Evolutionary conservation across 2,888 invertebrate species (phyloP), one percentile per base, ranked within the genome.

Genomic region (Euspilapteryx auroguttella): DNA sequence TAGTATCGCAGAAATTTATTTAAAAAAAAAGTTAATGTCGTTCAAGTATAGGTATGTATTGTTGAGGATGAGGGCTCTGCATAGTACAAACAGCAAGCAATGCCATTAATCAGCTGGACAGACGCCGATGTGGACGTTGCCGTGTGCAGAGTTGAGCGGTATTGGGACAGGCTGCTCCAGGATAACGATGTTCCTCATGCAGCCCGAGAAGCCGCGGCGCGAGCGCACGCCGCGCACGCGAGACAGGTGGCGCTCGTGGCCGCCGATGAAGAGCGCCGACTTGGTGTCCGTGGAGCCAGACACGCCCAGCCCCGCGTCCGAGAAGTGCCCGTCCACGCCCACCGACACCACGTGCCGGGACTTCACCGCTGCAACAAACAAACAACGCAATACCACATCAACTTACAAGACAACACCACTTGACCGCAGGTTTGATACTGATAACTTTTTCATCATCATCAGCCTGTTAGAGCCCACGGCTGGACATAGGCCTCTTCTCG

Each of bases 191-290:
- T 89, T 86, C 28, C 76, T 79, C 25, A 94, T 84, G 51, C 93
- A 90, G 12, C 93, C 91, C 21, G 89, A 84, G 58, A 82, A 96
- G 7, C 86, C 85, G 14, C 81, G 78, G 9, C 79, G 71, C 0
- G 89, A 86, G 21, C 79, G 78, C 3, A 90, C 80, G 2, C 93
- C 94, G 15, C 82, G 68, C 11, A 75, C 46, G 12, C 4, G n/a
- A 29, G 44, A 34, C 4, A 69, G 37, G 0, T 53, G 40, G 0
- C 54, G 44, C 39, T 64, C 63, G 59, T 94, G 89, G 0, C 96
- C 96, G 12, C 98, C 98, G 44, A 98, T 78, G 62, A 89, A 97
- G 17, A 98, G 75, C 0, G 94, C 89, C 34, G 92, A 86, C 14
- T 83, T 84, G 0, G 94, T 93, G 44, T 89, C 85, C 0, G 93